A percentile compares a stretch with the other conserved stretches of the same genome.
Evolutionary conservation across 2,797 vertebrate species (phyloP).

Genomic region (Salarias fasciatus): DNA sequence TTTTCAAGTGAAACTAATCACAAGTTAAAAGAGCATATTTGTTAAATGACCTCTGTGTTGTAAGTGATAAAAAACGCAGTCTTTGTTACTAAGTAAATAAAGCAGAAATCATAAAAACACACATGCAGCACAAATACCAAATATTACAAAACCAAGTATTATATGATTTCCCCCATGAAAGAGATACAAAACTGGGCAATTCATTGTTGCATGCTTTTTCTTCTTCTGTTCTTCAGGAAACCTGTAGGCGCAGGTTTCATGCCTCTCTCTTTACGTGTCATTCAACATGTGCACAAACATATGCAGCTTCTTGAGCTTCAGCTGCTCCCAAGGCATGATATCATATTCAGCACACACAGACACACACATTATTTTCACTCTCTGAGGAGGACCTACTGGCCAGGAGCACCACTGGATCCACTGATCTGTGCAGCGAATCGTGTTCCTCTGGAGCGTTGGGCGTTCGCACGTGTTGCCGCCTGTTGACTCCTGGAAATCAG

Average conservation of each 20-base stretch:
- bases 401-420: conserved; percentile 34
- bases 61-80: neutral
- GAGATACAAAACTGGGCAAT: too few relatives aligned
- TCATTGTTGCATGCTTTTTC: neutral
- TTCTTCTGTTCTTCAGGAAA: conserved; percentile 9
- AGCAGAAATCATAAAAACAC: neutral
- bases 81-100: neutral
- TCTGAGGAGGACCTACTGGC: conserved; percentile 34
- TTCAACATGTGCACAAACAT: conserved; percentile 1
- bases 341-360: conserved; percentile 61
- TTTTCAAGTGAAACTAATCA: neutral
- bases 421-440: conserved; percentile 24
- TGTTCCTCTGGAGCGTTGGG: conserved; percentile 5
- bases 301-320: conserved; percentile 6
- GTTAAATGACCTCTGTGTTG: conserved; percentile 12
- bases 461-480: conserved; percentile 42
- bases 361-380: conserved; percentile 35
- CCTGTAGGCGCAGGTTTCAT: conserved; percentile 10
- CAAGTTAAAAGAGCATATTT: neutral
- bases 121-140: neutral
- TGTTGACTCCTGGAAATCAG: conserved; percentile 24
- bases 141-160: too few relatives aligned
- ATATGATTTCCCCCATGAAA: neutral
- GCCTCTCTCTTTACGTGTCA: conserved; percentile 6
- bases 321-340: conserved; percentile 44